Percentiles rank a stretch among this genome's conserved stretches.
Conservation (phyloP, 2,888 invertebrate genomes). For the Electrophaes corylata region DNA sequence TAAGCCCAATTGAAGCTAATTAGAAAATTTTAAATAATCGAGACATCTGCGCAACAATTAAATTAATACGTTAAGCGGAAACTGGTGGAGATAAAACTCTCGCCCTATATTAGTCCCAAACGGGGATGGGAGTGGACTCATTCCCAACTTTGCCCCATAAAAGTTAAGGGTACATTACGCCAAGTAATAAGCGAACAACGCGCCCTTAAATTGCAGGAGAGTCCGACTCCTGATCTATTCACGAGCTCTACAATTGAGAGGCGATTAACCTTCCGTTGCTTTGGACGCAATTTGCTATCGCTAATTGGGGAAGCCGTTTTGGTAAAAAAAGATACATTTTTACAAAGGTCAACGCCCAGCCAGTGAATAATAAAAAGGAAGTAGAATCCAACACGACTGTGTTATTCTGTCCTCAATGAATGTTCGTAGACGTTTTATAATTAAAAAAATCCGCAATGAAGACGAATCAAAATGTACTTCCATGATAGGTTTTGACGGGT, state of each 20-base stretch:
- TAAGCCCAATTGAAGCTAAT: constrained; percentile 32
- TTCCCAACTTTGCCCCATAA: constrained; percentile 79
- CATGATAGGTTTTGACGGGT: too few species aligned
- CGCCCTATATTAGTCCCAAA: constrained; percentile 72
- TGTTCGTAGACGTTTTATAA: too few species aligned
- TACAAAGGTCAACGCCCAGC: neutral
- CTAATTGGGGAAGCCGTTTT: constrained; percentile 19
- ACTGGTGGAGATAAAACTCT: constrained; percentile 71
- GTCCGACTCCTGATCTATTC: constrained; percentile 63
- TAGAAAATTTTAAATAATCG: constrained; percentile 37
- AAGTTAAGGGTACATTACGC: constrained; percentile 82
- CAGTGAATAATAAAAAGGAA: neutral
- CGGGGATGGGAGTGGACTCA: constrained; percentile 55
- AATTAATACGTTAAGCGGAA: constrained; percentile 69
- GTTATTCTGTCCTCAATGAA: too few species aligned
- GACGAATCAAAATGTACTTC: too few species aligned
- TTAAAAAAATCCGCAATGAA: too few species aligned
- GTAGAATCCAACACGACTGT: too few species aligned
- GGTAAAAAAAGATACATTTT: constrained; percentile 6
- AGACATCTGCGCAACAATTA: constrained; percentile 50
- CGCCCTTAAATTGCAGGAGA: constrained; percentile 68
- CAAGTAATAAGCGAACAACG: constrained; percentile 80
- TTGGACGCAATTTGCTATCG: constrained; percentile 21
- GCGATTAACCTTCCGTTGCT: constrained; percentile 30
- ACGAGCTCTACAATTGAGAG: constrained; percentile 38